phyloP scores from a whole-genome alignment of 2,113 vertebrate species.

The Laterallus jamaicensis region DNA sequence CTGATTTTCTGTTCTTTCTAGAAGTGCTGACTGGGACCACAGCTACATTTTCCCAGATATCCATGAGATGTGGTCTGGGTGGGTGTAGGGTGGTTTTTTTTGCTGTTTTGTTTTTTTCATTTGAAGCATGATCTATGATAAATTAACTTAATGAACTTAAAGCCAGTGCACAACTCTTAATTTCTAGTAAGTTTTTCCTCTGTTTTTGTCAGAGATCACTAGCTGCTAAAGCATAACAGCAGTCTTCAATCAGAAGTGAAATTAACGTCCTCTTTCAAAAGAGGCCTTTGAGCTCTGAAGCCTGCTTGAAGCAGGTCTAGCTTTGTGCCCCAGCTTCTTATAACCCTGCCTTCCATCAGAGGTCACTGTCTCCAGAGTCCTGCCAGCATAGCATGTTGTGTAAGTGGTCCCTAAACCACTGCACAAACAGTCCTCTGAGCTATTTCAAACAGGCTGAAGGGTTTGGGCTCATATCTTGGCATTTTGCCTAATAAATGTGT shows the following conservation, averaged over 20 bases:
- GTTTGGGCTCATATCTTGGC: background rate
- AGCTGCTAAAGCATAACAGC: background rate
- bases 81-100: no score
- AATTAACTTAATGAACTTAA: conserved; percentile 41
- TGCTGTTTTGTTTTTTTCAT: background rate
- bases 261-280: background rate
- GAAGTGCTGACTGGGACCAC: background rate
- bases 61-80: background rate
- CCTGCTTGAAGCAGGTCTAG: background rate
- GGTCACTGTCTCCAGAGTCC: background rate
- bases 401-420: background rate
- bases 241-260: conserved; percentile 21
- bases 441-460: background rate
- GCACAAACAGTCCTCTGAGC: background rate
- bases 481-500: background rate
- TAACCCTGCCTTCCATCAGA: background rate
- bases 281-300: background rate
- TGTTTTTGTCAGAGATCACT: background rate
- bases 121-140: background rate
- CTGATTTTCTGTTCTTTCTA: conserved; percentile 1
- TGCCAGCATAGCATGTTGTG: background rate
- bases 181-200: conserved; percentile 38
- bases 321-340: background rate
- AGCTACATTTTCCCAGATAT: background rate
- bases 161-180: background rate